Evolutionary conservation across 2,797 vertebrate species (phyloP), one percentile per base, ranked within the genome.

Genomic region (Amphiprion clarkii): DNA sequence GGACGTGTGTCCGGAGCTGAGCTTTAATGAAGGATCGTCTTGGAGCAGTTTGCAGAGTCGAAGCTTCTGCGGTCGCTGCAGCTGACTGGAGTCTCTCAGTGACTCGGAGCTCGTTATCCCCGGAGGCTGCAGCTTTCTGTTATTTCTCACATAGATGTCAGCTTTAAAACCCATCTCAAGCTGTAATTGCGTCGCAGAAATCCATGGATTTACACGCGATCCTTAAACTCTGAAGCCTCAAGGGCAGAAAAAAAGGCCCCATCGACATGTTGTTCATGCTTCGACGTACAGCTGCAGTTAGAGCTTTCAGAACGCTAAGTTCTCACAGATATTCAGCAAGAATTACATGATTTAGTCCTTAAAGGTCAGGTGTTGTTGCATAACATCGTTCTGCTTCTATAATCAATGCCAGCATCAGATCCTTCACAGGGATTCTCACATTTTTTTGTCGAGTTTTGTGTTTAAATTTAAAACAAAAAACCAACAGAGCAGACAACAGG

Each of bases 1-100:
- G 62, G 42, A 78, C 59, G 48, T 61, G 74, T 63, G 62, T 65
- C 31, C 4, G 21, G 55, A 57, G 57, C 63, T 46, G 67, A 81
- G 69, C 48, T 13, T 29, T 82, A 80, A 82, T 84, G 76, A 82
- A 70, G 16, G 56, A 79, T 83, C 86, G 71, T 83, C 54, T 83
- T 70, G 78, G 71, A 86, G 67, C 64, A 25, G n/a, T 36, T 23
- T 59, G 63, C 51, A 31, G 23, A 67, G 63, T 1, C 52, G 42
- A 68, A 12, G 14, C 52, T 60, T 74, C 72, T 76, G 11, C n/a
- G 61, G 60, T 79, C 71, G 65, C 63, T 79, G 54, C 40, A 60
- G 62, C 44, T 52, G 60, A 74, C 74, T 76, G 17, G 31, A 74
- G 59, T 76, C 23, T 83, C 56, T 49, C 55, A 74, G 72, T 71